Conservation (phyloP, 2,888 invertebrate genomes). For the Acanthococcus lagerstroemiae region DNA sequence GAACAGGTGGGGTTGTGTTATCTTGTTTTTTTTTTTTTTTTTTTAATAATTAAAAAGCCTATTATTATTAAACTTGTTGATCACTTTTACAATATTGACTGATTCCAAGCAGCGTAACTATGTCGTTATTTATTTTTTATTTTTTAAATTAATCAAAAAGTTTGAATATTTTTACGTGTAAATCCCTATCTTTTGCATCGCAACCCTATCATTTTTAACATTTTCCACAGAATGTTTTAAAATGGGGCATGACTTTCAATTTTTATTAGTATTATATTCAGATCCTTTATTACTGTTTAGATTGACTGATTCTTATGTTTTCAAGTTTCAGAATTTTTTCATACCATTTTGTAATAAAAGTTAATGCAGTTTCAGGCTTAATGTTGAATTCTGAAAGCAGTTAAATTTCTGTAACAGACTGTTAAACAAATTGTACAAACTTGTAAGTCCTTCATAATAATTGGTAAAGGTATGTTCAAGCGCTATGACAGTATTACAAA, state of each 20-base stretch:
- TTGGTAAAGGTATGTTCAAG: neutral
- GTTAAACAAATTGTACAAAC: neutral
- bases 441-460: neutral
- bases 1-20: conserved; percentile 21
- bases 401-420: neutral
- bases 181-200: neutral
- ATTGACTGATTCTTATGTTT: neutral
- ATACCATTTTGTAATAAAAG: neutral
- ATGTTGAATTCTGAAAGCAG: neutral
- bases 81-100: too few species aligned
- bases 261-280: too few species aligned
- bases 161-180: neutral
- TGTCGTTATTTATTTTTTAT: too few species aligned
- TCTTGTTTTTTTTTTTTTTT: neutral
- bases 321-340: neutral
- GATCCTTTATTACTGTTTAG: neutral
- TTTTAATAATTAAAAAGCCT: neutral
- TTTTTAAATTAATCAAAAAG: neutral
- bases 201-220: neutral
- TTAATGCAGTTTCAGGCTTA: neutral
- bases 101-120: too few species aligned
- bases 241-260: too few species aligned
- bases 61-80: neutral
- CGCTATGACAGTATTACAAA: neutral
- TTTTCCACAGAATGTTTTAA: neutral